These are phyloP conservation scores for Sthenelais limicola DNA, from an alignment of 2,888 invertebrate genomes.

Conservation along the genomic window DNA sequence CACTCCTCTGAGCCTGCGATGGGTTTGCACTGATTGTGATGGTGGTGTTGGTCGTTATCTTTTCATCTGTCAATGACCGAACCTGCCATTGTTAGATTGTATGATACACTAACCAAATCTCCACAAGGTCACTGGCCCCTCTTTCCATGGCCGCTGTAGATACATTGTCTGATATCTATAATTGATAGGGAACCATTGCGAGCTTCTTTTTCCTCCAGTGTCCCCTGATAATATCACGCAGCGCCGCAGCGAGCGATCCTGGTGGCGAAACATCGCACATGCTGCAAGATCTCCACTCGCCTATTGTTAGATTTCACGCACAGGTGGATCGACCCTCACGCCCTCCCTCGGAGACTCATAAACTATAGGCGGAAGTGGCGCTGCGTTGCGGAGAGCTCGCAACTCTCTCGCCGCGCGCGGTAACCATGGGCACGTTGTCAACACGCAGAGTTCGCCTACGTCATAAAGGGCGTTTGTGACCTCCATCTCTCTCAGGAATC, in stretches of 20 bases:
- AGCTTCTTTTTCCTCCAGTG: neutral
- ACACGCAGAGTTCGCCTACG: neutral
- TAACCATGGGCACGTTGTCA: no score
- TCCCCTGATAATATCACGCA: neutral
- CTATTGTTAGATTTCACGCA: constrained; percentile 30
- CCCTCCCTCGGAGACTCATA: constrained; percentile 5
- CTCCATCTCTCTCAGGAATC: neutral
- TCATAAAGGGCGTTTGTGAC: constrained; percentile 21
- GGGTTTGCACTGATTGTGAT: no score
- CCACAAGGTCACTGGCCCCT: no score
- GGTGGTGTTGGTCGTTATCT: no score
- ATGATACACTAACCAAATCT: no score
- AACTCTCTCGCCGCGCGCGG: neutral
- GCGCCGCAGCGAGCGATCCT: constrained; percentile 10
- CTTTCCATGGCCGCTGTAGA: no score
- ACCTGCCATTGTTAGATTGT: no score
- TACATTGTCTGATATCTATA: no score
- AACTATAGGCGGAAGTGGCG: neutral
- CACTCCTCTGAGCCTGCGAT: no score
- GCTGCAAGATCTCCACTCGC: neutral
- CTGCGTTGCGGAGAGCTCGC: neutral
- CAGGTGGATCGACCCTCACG: neutral
- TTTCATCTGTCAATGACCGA: no score
- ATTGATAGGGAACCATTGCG: neutral
- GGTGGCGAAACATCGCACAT: constrained; percentile 34